Conservation (phyloP, 2,113 vertebrate genomes). For the Ceyx margarethae region DNA sequence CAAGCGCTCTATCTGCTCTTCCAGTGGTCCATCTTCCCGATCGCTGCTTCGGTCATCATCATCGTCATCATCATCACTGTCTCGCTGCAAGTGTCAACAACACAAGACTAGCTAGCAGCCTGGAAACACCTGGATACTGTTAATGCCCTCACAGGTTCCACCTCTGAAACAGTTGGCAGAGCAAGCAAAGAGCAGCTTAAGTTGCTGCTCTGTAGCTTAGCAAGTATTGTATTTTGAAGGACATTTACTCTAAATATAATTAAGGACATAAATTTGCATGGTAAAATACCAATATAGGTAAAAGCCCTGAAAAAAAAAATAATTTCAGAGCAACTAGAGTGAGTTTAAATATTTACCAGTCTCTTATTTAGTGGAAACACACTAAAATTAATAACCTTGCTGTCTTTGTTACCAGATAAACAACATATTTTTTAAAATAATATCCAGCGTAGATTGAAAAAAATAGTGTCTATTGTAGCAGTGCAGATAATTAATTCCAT, state of each 20-base stretch:
- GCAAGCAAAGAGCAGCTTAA: background rate
- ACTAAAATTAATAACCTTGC: background rate
- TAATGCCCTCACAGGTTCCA: rapidly evolving
- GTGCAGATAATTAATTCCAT: background rate
- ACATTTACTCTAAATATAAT: background rate
- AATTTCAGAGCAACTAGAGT: background rate
- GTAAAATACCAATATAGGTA: background rate
- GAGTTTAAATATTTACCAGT: background rate
- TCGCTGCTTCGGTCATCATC: constrained; percentile 91
- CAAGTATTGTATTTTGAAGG: background rate
- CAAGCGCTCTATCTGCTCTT: constrained; percentile 93
- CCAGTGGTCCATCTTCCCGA: constrained; percentile 90
- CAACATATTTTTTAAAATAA: background rate
- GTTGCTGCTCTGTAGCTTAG: background rate
- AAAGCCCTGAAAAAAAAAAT: background rate
- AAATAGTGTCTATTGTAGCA: background rate
- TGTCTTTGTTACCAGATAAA: background rate
- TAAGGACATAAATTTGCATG: background rate
- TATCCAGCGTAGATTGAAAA: background rate
- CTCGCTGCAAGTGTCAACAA: constrained; percentile 73
- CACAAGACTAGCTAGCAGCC: background rate
- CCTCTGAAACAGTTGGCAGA: rapidly evolving
- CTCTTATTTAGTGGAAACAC: background rate
- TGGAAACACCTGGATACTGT: no score
- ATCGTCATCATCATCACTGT: constrained; percentile 86